Evolutionary conservation across 2,888 invertebrate species (phyloP), one percentile per base, ranked within the genome.

Genomic region (Argyresthia goedartella): DNA sequence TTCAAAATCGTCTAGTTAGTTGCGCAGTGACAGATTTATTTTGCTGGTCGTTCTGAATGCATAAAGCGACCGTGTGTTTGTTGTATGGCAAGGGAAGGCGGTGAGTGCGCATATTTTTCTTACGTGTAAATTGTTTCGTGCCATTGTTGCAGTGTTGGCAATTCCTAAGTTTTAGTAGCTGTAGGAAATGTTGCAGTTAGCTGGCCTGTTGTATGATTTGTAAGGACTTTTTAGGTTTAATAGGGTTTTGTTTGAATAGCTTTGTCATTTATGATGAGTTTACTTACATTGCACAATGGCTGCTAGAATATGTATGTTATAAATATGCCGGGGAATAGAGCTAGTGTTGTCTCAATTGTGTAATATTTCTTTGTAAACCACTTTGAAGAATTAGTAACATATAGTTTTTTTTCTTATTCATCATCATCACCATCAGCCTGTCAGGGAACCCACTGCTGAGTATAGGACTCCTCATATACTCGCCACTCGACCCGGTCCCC

Each of bases 1-100:
- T 64, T 73, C 71, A 73, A 72, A 70, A 59, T 59, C 54, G 35
- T 62, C 62, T 61, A 60, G 64, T 63, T 64, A 61, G 48, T 53
- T 11, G 51, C 53, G 52, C 54, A 25, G 57, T 58, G 64, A 65
- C 64, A 64, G 66, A 67, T 66, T 66, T 66, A 67, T 63, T 59
- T 48, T 36, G 36, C 14, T 35, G 48, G 48, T 35, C 36, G 48
- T 10, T 15, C 48, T 35, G 48, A 39, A 48, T 36, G 36, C 36
- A 48, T 48, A 48, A 48, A 48, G 36, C 15, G 48, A 48, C 48
- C 48, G 36, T 36, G 35, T 48, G 48, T 35, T 48, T 11, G 14
- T 10, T 13, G 14, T 25, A 25, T 8, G 15, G 44, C 6, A n/a
- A 6, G 41, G 11, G 11, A 13, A 41, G 41, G 41, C 13, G 25